Evolutionary conservation across 2,113 vertebrate genomes (phyloP), one percentile per base, ranked within the genome.

Genomic region (Melanerpes aurifrons): DNA sequence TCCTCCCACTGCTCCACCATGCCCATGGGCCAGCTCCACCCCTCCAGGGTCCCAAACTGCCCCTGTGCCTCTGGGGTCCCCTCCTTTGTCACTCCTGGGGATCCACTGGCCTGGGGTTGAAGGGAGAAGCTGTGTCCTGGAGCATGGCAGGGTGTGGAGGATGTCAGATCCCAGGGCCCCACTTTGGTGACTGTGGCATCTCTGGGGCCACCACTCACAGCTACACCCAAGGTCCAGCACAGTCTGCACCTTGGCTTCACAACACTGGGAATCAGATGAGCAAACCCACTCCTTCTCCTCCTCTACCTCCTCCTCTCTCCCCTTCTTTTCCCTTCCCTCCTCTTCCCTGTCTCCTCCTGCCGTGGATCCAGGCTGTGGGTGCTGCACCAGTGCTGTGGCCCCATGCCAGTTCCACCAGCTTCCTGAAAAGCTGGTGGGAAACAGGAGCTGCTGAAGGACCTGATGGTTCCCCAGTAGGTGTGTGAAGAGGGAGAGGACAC

Each of bases 101-200:
- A 14, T 75, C 31, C 50, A 2, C 11, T 24, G 16, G 3, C 3
- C 21, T 59, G 22, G 45, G 2, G 29, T 15, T 24, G 50, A 53
- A 53, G 50, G 50, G 5, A 7, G 56, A 10, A 22, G 29, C 13
- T 7, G 62, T 40, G 5, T 4, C 31, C 37, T 1, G 48, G 17
- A 10, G 3, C 0, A 0, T 1, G 29, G 8, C 50, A 53, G 50
- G 50, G 50, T 2, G 12, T 14, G 40, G 6, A 25, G 7, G 58
- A 32, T 63, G 20, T 21, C 3, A 1, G 47, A 21, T 31, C 32
- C 58, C 13, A 19, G 32, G 50, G 19, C 15, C 76, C 35, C 35
- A 11, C 8, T 12, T 35, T 15, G 32, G 47, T 20, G 25, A 29
- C 47, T 3, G 29, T 28, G 77, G 63, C 76, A 32, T 57, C 50